Evolutionary conservation across 2,797 vertebrate genomes (phyloP), one percentile per base, ranked within the genome.

Genomic region (Malurus splendens): DNA sequence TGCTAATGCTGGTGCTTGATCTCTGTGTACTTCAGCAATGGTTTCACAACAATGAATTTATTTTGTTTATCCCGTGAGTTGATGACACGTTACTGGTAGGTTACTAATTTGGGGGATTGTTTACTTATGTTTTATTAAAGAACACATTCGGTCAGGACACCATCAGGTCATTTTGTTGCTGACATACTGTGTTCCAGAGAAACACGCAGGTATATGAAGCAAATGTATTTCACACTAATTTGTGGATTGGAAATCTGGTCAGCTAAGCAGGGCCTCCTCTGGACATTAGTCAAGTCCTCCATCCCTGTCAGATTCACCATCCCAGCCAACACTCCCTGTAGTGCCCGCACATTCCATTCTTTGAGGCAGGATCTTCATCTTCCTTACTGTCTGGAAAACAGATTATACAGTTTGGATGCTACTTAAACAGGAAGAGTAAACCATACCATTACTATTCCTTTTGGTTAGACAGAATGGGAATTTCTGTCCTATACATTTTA

Each of bases 301-400:
- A 3, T 54, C 18, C 38, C 38, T 61, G 61, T n/a, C 79, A 62
- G 72, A 8, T 55, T 12, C 55, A 45, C 15, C 2, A 0, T 28
- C 19, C 44, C 60, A 68, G 52, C 24, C 52, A 54, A 25, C 8
- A 10, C 2, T 50, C 27, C 44, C 60, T 30, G 38, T 5, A 32
- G 56, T 0, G 3, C 23, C 68, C 0, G 5, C 59, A 67, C 1
- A 1, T 7, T 51, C 60, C 11, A 2, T 45, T 60, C 77, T 76
- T 42, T n/a, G 42, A 64, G 32, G 45, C 3, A 61, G 56, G 28
- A 66, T 25, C 61, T 91, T 76, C 52, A 62, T 57, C 57, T 90
- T 93, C 57, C n/a, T 91, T 36, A 44, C 48, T 73, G 39, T 41
- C 50, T 73, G 56, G 47, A 71, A 77, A 94, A 73, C 19, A 67